Base-by-base conservation (phyloP, 1,140 invertebrate species). In the Kradibia gibbosae region DNA sequence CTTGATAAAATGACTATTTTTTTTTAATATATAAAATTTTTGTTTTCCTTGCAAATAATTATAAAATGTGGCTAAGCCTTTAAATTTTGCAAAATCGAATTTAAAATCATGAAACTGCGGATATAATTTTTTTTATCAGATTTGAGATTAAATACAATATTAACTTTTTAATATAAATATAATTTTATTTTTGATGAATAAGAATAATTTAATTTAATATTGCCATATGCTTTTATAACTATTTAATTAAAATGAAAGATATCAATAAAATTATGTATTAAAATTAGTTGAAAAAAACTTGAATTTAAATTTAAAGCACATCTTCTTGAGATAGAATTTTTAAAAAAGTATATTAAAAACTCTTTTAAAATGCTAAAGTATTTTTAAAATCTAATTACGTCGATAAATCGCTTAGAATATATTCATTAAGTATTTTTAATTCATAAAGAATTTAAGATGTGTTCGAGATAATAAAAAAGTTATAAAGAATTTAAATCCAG, bases 221-320 rank as follows among this genome's bases (percentile, higher is more conserved):
- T 39, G 5, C 8, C 57, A 34, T 22, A 31, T n/a, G 0, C 15
- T 22, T 0, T 0, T 67, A 39, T 11, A 67, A 39, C 2, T 7
- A 39, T 67, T 67, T 34, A 17, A 36, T 17, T 36, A 39, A 67
- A 67, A 39, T 39, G 39, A 67, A 67, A 67, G 34, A 39, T 39
- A 67, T 67, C n/a, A 36, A 22, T 39, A 39, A 67, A 67, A 67
- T 67, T 67, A 39, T 39, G 8, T 67, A 67, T 39, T 67, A n/a
- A 39, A 67, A 39, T 67, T 67, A 67, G 34, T 67, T 39, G 17
- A 3, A 4, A 39, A 67, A 28, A 22, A 36, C 4, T 39, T 67
- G 5, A 67, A 67, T 39, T 39, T 67, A n/a, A 67, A 67, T n/a
- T 39, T 36, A 67, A 67, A 39, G 34, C 62, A 53, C 50, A 22